These are phyloP conservation scores for Thymelicus lineola DNA, from an alignment of 2,888 invertebrate species.

Conservation along the genomic window DNA sequence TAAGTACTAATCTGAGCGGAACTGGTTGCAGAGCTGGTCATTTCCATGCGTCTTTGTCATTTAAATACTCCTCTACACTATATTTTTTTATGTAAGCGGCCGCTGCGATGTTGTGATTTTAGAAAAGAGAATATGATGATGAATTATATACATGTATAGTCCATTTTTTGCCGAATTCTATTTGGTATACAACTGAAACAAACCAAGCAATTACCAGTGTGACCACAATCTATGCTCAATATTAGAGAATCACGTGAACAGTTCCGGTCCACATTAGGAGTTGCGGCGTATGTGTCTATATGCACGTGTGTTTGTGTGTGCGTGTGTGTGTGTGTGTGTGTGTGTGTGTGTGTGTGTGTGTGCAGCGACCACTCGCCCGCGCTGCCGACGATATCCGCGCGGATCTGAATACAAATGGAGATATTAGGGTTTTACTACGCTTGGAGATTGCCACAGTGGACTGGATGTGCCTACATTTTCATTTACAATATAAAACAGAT, in stretches of 20 bases:
- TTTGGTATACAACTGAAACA: background rate
- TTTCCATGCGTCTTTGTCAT: too few species aligned
- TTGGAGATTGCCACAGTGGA: slow-evolving; percentile 40
- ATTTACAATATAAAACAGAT: background rate
- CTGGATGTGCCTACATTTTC: slow-evolving; percentile 40
- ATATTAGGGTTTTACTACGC: slow-evolving; percentile 59
- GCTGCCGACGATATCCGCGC: slow-evolving; percentile 54
- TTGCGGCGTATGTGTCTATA: slow-evolving; percentile 9
- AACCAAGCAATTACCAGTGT: background rate
- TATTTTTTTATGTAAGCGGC: too few species aligned
- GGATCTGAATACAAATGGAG: slow-evolving; percentile 80
- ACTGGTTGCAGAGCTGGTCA: too few species aligned
- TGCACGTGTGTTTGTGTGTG: background rate
- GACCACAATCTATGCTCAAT: slow-evolving; percentile 1
- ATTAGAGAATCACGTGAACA: background rate
- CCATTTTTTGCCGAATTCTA: too few species aligned
- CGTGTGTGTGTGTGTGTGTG: slow-evolving; percentile 5
- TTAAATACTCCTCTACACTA: too few species aligned
- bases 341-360: background rate
- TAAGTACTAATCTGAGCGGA: too few species aligned
- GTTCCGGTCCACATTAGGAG: slow-evolving; percentile 26
- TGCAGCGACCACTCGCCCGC: slow-evolving; percentile 37
- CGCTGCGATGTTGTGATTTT: too few species aligned
- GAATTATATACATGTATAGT: too few species aligned
- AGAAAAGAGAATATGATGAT: too few species aligned